These are phyloP conservation scores for Danionella dracula DNA, from an alignment of 2,797 vertebrate species.

Conservation along the genomic window DNA sequence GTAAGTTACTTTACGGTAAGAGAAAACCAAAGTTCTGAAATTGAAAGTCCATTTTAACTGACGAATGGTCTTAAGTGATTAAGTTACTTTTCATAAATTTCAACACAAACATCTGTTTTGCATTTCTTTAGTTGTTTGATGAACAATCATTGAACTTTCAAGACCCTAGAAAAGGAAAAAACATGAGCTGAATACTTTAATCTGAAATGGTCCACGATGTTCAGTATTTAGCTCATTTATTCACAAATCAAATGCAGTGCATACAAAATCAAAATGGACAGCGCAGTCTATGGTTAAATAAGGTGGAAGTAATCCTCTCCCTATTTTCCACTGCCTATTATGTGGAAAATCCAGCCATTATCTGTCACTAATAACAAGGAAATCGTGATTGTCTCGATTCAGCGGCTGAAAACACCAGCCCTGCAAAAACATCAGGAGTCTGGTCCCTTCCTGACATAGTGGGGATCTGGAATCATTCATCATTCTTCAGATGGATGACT, in stretches of 20 bases:
- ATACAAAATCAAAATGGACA: conserved; percentile 42
- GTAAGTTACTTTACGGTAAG: too few relatives aligned
- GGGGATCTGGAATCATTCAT: too few relatives aligned
- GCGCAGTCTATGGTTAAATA: conserved; percentile 63
- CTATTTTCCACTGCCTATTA: conserved; percentile 58
- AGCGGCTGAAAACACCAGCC: conserved; percentile 53
- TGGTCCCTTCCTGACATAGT: conserved; percentile 43
- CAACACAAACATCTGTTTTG: too few relatives aligned
- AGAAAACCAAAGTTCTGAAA: too few relatives aligned
- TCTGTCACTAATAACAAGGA: conserved; percentile 69
- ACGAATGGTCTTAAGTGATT: too few relatives aligned
- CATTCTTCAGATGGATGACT: too few relatives aligned
- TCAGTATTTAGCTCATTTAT: neutral
- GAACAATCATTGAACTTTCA: too few relatives aligned
- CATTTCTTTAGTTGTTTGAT: too few relatives aligned
- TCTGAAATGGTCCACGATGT: neutral
- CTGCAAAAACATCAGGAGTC: conserved; percentile 42
- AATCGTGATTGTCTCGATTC: conserved; percentile 61
- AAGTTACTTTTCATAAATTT: too few relatives aligned
- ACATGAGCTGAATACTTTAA: neutral
- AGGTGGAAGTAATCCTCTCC: conserved; percentile 66
- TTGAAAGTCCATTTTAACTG: too few relatives aligned
- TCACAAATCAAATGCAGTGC: neutral
- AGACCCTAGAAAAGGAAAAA: too few relatives aligned
- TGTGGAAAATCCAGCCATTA: conserved; percentile 66